A percentile compares a stretch with the other conserved stretches of the same genome.
phyloP scores from a whole-genome alignment of 1,140 invertebrate genomes.

The Drosophila orosa region DNA sequence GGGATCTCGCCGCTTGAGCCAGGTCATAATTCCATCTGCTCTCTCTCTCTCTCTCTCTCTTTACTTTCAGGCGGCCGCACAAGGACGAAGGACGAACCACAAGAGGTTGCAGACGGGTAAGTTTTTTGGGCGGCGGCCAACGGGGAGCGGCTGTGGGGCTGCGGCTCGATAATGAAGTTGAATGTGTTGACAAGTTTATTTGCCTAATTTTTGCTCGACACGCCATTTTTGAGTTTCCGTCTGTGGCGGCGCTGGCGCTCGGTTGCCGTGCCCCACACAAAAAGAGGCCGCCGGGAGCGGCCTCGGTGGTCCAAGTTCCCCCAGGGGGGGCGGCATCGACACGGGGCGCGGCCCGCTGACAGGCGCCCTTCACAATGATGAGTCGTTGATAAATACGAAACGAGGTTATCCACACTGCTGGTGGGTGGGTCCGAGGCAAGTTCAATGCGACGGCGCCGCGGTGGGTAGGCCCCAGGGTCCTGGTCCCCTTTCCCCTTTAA shows the following conservation, averaged over 20 bases:
- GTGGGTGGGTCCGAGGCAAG: constrained; percentile 12
- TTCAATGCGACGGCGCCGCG: constrained; percentile 19
- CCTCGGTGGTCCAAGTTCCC: constrained; percentile 8
- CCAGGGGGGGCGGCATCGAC: constrained; percentile 13
- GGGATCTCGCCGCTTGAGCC: constrained; percentile 24
- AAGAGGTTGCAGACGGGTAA: constrained; percentile 45
- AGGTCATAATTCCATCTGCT: constrained; percentile 15
- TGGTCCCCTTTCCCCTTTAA: too few species aligned
- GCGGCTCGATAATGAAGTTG: constrained; percentile 68
- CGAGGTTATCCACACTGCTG: constrained; percentile 26
- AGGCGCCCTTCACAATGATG: constrained; percentile 52
- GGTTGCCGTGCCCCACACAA: constrained; percentile 2
- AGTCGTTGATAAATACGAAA: constrained; percentile 50
- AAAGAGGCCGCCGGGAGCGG: constrained; percentile 53
- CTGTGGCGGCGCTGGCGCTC: neutral
- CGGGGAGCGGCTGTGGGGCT: constrained; percentile 27
- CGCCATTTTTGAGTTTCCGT: constrained; percentile 63
- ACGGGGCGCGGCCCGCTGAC: constrained; percentile 43
- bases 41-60: neutral
- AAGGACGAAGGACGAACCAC: constrained; percentile 17
- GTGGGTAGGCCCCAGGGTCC: neutral
- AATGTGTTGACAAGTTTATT: constrained; percentile 76
- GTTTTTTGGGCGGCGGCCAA: constrained; percentile 33
- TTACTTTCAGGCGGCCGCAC: constrained; percentile 26
- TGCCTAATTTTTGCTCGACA: constrained; percentile 65